phyloP scores from a whole-genome alignment of 2,113 vertebrate genomes.

The Fregata magnificens region DNA sequence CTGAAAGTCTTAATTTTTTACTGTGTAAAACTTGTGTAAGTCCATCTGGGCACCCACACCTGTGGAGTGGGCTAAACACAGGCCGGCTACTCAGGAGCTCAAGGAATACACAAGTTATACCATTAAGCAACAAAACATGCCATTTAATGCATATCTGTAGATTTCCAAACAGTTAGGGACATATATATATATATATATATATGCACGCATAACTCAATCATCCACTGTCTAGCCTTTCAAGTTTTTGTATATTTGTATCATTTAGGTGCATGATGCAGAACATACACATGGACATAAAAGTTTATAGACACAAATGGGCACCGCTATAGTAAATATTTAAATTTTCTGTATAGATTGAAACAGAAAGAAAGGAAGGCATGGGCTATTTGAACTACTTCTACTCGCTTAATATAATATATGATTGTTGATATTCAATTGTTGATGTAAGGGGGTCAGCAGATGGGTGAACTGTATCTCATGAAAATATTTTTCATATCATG shows the following conservation, averaged over 20 bases:
- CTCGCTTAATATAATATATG: background rate
- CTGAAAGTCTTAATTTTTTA: background rate
- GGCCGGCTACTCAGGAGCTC: background rate
- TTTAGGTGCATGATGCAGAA: background rate
- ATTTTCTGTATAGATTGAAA: background rate
- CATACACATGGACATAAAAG: background rate
- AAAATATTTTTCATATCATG: slow-evolving; percentile 34
- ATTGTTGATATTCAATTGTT: background rate
- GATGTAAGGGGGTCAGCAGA: background rate
- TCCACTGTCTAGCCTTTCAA: background rate
- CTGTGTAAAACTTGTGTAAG: background rate
- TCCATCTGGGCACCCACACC: background rate
- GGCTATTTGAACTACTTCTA: background rate
- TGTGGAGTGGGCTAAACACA: background rate
- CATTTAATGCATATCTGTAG: background rate
- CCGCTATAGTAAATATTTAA: background rate
- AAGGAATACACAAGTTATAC: background rate
- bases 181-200: too few relatives aligned
- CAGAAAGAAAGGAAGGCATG: background rate
- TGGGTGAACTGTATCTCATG: background rate
- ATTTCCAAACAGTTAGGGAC: background rate
- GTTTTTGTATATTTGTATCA: background rate
- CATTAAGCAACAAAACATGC: background rate
- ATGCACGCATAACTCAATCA: background rate
- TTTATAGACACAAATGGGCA: background rate